Evolutionary conservation across 2,113 vertebrate species (phyloP).

Genomic region (Hymenochirus boettgeri): DNA sequence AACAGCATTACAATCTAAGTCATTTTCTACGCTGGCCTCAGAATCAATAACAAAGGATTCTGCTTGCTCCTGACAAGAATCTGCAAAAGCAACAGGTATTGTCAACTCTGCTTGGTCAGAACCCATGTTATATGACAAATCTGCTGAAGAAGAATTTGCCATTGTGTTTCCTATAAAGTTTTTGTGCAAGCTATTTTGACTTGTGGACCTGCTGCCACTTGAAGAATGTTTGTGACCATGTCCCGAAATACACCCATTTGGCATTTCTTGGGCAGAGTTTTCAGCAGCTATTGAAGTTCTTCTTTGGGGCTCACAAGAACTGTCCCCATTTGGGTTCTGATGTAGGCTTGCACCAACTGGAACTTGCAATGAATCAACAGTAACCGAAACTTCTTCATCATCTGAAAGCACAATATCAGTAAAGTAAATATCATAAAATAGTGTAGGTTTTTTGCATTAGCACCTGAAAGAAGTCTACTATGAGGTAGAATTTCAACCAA

Average conservation of each 20-base stretch:
- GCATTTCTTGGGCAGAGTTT: constrained; percentile 64
- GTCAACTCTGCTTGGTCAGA: constrained; percentile 45
- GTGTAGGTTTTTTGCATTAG: too few relatives aligned
- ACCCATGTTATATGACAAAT: constrained; percentile 48
- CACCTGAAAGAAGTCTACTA: too few relatives aligned
- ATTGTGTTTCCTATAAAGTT: constrained; percentile 51
- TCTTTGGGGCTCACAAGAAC: constrained; percentile 47
- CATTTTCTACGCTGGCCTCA: constrained; percentile 52
- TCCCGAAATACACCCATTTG: constrained; percentile 54
- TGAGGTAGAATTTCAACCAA: too few relatives aligned
- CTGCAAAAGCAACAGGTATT: constrained; percentile 46
- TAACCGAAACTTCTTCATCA: constrained; percentile 87
- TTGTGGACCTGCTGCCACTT: constrained; percentile 42
- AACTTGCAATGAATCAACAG: constrained; percentile 68
- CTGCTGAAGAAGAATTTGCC: constrained; percentile 45
- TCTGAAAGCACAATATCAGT: constrained; percentile 58
- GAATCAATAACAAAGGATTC: constrained; percentile 44
- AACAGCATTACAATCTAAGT: constrained; percentile 48
- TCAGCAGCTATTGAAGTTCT: constrained; percentile 58
- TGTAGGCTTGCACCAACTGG: constrained; percentile 55
- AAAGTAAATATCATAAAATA: not conserved
- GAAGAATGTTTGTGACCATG: constrained; percentile 44
- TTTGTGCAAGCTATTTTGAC: constrained; percentile 56
- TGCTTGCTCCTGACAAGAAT: constrained; percentile 49
- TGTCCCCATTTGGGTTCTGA: constrained; percentile 53